Percentiles rank a stretch among this genome's conserved stretches.
Evolutionary conservation across 2,113 vertebrate genomes (phyloP).

Genomic region (Bostrychus sinensis): DNA sequence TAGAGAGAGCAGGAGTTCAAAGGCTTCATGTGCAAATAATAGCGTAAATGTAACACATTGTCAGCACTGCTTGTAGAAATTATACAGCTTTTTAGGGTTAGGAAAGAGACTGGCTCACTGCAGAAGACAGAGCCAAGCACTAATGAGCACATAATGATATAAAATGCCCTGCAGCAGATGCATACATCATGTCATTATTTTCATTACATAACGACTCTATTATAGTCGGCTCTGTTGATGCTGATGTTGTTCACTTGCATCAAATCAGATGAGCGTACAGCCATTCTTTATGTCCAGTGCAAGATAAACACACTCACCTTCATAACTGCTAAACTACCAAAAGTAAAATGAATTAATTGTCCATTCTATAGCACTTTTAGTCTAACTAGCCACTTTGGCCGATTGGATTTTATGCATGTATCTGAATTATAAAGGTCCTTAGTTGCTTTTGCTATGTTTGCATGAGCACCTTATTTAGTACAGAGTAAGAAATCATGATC

Average conservation of each 20-base stretch:
- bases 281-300: not conserved
- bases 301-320: slow-evolving; percentile 1
- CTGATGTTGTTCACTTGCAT: not conserved
- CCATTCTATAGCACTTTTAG: not conserved
- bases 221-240: not conserved
- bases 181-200: slow-evolving; percentile 35
- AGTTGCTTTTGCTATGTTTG: too few relatives aligned
- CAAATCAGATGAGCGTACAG: slow-evolving; percentile 3
- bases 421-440: too few relatives aligned
- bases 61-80: slow-evolving; percentile 6
- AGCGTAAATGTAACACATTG: slow-evolving; percentile 19
- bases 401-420: too few relatives aligned
- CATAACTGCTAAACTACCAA: not conserved
- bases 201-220: slow-evolving; percentile 34
- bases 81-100: slow-evolving; percentile 3
- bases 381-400: too few relatives aligned
- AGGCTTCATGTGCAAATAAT: slow-evolving; percentile 15
- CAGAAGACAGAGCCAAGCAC: slow-evolving; percentile 11
- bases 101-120: slow-evolving; percentile 10
- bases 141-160: slow-evolving; percentile 43
- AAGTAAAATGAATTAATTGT: not conserved
- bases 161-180: slow-evolving; percentile 28
- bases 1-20: slow-evolving; percentile 21
- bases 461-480: too few relatives aligned
- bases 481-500: too few relatives aligned